Percentiles rank a stretch among this genome's conserved stretches.
Conservation (phyloP, 2,888 invertebrate species). For the Keiferia lycopersicella region DNA sequence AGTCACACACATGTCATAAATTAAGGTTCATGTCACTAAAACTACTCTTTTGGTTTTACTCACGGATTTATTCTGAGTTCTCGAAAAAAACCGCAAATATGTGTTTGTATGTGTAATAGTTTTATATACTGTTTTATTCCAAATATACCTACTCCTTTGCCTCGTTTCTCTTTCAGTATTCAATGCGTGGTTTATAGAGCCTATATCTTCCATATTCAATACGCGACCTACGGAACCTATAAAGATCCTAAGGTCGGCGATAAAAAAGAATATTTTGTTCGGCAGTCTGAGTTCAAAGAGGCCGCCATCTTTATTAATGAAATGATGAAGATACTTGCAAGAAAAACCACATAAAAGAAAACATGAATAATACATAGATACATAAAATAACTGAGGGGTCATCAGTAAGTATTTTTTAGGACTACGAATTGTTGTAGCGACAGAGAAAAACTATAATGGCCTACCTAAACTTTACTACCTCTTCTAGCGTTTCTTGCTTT, state of each 20-base stretch:
- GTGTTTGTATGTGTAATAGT: not conserved
- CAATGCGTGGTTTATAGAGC: not conserved
- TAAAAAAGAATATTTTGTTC: constrained; percentile 20
- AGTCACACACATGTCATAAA: too few relatives aligned
- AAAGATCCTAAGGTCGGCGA: not conserved
- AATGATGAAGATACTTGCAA: constrained; percentile 10
- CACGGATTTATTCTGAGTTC: too few relatives aligned
- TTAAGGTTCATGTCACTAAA: too few relatives aligned
- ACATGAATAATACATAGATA: constrained; percentile 12
- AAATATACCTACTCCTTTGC: not conserved
- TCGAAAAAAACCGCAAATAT: too few relatives aligned
- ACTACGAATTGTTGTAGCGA: not conserved
- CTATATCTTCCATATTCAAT: constrained; percentile 17
- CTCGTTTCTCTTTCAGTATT: not conserved
- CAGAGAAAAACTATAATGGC: too few relatives aligned
- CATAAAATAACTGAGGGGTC: not conserved
- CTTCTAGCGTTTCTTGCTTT: too few relatives aligned
- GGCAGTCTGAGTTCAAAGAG: constrained; percentile 10
- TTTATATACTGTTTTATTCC: not conserved
- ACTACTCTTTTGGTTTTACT: too few relatives aligned
- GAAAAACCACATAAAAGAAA: constrained; percentile 16
- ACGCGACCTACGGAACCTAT: not conserved
- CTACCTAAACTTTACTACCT: too few relatives aligned
- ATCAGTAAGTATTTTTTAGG: not conserved
- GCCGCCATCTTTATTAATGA: constrained; percentile 20